phyloP scores from a whole-genome alignment of 2,113 vertebrate species.

The Thermophis baileyi region DNA sequence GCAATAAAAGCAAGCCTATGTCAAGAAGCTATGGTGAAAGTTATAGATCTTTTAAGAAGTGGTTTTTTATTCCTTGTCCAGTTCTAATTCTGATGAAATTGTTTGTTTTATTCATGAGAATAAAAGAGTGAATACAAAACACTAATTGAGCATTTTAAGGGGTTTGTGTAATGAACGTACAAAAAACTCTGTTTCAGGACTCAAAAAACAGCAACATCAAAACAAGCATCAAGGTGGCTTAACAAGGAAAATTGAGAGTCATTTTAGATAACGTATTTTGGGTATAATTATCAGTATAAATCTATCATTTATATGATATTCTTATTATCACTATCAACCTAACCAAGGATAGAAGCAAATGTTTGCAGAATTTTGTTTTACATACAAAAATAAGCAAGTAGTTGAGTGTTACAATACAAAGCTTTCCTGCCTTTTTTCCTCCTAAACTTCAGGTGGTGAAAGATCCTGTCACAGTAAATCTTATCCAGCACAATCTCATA shows the following conservation, averaged over 20 bases:
- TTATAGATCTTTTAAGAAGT: neutral
- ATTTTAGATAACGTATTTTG: neutral
- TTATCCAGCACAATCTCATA: neutral
- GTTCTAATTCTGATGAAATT: neutral
- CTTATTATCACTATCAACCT: neutral
- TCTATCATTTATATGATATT: neutral
- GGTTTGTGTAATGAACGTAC: neutral
- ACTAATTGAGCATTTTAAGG: neutral
- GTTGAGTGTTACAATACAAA: neutral
- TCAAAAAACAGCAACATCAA: neutral
- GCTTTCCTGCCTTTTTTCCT: neutral
- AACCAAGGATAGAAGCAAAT: neutral
- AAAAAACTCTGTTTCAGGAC: neutral
- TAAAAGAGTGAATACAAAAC: neutral
- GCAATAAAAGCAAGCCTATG: neutral
- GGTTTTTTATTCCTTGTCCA: neutral
- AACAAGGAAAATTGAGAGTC: neutral
- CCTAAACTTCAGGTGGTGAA: neutral
- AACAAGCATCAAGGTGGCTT: neutral
- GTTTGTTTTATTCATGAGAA: neutral
- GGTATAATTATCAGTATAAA: neutral
- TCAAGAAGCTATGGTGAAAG: neutral
- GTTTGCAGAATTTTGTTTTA: neutral
- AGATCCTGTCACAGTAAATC: neutral
- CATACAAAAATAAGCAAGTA: neutral